Percentiles rank a stretch among this genome's conserved stretches.
phyloP scores from a whole-genome alignment of 1,140 invertebrate genomes.

The Leptestheria dahalacensis region DNA sequence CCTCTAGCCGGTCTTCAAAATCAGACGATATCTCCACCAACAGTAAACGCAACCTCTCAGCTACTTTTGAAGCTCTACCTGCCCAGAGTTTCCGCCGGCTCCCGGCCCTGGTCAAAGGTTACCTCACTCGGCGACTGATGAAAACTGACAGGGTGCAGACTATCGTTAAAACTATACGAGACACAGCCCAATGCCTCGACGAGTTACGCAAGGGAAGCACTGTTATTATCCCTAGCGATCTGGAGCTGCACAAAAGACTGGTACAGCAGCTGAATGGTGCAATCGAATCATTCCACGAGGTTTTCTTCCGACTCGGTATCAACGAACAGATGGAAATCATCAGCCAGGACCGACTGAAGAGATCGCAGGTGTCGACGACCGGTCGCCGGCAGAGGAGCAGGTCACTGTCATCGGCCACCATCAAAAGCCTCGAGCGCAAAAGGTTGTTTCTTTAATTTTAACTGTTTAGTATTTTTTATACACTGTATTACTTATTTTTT shows the following conservation, averaged over 20 bases:
- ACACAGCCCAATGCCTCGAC: constrained; percentile 55
- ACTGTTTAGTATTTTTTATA: too few species aligned
- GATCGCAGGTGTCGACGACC: neutral
- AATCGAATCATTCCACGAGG: constrained; percentile 8
- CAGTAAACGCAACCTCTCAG: neutral
- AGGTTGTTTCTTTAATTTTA: too few species aligned
- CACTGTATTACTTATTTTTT: too few species aligned
- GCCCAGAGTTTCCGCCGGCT: constrained; percentile 25
- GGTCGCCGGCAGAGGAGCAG: neutral
- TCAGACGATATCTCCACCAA: neutral
- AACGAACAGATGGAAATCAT: constrained; percentile 11
- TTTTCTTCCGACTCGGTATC: constrained; percentile 7
- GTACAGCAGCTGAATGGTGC: constrained; percentile 12
- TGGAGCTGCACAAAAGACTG: constrained; percentile 11
- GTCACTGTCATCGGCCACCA: constrained; percentile 12
- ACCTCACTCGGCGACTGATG: constrained; percentile 58
- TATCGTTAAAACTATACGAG: constrained; percentile 62
- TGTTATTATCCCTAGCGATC: constrained; percentile 6
- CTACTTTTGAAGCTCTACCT: neutral
- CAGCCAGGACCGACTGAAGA: constrained; percentile 5
- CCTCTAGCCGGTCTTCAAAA: neutral
- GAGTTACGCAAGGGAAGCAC: constrained; percentile 44
- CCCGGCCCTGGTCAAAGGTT: constrained; percentile 59
- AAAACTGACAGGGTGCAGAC: constrained; percentile 59
- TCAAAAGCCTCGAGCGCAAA: constrained; percentile 13